These are phyloP conservation scores for Eulithis testata DNA, from an alignment of 2,888 invertebrate species.

Conservation along the genomic window DNA sequence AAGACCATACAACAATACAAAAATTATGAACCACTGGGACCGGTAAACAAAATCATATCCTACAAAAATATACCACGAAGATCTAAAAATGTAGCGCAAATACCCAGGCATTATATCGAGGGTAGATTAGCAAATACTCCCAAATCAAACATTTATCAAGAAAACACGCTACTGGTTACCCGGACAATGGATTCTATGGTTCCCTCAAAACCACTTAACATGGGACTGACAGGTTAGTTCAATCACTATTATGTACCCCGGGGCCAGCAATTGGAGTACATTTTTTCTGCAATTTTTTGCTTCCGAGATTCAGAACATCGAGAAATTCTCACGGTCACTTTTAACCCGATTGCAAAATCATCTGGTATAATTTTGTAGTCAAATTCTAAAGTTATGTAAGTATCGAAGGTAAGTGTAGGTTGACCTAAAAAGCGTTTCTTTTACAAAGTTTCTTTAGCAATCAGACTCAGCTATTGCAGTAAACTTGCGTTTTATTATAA, in stretches of 20 bases:
- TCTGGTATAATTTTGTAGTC: neutral
- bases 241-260: constrained; percentile 80
- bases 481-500: constrained; percentile 54
- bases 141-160: constrained; percentile 80
- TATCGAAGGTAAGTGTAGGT: neutral
- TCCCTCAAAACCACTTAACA: constrained; percentile 83
- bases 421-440: neutral
- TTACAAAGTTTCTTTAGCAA: neutral
- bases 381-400: neutral
- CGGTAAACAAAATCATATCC: constrained; percentile 34
- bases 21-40: neutral
- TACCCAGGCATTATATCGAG: constrained; percentile 61
- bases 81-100: constrained; percentile 65
- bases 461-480: constrained; percentile 11
- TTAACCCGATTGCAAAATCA: constrained; percentile 49
- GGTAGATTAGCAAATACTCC: constrained; percentile 76
- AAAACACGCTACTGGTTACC: constrained; percentile 80
- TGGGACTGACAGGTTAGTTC: constrained; percentile 85
- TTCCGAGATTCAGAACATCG: constrained; percentile 62
- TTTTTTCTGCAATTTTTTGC: constrained; percentile 70
- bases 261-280: constrained; percentile 74
- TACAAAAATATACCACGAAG: constrained; percentile 62
- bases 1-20: neutral
- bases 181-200: constrained; percentile 73
- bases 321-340: constrained; percentile 74